phyloP scores from a whole-genome alignment of 2,888 invertebrate species.

The Herminia tarsipennalis region DNA sequence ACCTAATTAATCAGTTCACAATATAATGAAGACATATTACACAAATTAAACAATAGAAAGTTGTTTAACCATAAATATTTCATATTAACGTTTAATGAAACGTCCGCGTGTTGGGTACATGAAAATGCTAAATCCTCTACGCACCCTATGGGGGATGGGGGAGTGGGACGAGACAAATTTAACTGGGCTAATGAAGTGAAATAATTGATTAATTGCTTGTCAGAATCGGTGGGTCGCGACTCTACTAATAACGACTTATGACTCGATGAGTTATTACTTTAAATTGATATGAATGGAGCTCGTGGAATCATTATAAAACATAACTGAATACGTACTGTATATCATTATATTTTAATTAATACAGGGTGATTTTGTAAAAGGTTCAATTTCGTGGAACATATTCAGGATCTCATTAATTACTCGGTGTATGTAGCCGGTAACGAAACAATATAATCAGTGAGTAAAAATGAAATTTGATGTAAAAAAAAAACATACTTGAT shows the following conservation, averaged over 20 bases:
- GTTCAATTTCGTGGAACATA: too few species aligned
- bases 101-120: not conserved
- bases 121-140: conserved; percentile 16
- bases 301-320: too few species aligned
- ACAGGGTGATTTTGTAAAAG: too few species aligned
- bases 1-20: too few species aligned
- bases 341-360: too few species aligned
- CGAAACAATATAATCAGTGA: too few species aligned
- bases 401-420: too few species aligned
- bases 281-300: conserved; percentile 25
- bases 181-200: conserved; percentile 67
- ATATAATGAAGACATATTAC: too few species aligned
- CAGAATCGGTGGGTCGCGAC: conserved; percentile 43
- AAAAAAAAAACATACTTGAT: too few species aligned
- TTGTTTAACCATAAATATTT: not conserved
- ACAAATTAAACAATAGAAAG: not conserved
- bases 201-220: conserved; percentile 76
- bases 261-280: conserved; percentile 42
- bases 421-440: too few species aligned
- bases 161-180: conserved; percentile 40
- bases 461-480: too few species aligned
- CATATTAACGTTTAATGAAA: conserved; percentile 9
- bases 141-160: conserved; percentile 9
- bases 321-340: too few species aligned
- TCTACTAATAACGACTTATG: conserved; percentile 58